Conservation (phyloP, 2,888 invertebrate genomes). For the Ormyrus labotus region DNA sequence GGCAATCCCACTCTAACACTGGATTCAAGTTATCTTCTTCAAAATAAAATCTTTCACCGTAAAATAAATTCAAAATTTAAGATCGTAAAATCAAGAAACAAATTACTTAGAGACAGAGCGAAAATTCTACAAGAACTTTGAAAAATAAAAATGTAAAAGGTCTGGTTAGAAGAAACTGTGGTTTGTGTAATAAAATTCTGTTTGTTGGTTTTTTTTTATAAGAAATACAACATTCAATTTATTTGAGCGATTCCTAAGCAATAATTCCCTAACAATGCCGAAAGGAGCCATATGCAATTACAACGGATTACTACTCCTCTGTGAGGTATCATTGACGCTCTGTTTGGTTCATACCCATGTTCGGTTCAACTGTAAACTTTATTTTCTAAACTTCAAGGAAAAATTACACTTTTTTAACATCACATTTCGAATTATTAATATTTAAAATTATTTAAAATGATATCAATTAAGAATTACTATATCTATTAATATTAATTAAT, state of each 20-base stretch:
- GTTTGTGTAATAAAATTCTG: constrained; percentile 50
- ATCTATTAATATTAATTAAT: constrained; percentile 71
- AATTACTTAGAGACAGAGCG: not conserved
- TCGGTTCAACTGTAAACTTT: constrained; percentile 72
- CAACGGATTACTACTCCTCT: constrained; percentile 57
- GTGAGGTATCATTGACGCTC: constrained; percentile 51
- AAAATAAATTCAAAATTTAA: too few species aligned
- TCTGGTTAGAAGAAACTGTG: constrained; percentile 45
- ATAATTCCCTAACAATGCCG: constrained; percentile 73
- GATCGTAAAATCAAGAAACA: too few species aligned
- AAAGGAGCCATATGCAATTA: constrained; percentile 65
- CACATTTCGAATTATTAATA: constrained; percentile 74
- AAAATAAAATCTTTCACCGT: too few species aligned
- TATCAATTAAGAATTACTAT: constrained; percentile 71
- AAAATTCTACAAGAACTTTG: not conserved
- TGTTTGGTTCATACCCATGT: constrained; percentile 56
- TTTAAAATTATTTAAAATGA: constrained; percentile 66
- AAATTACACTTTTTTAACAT: constrained; percentile 72
- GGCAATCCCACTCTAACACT: constrained; percentile 39
- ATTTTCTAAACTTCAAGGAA: constrained; percentile 69
- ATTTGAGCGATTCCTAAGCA: constrained; percentile 73
- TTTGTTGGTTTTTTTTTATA: constrained; percentile 61
- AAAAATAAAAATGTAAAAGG: constrained; percentile 16
- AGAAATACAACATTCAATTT: constrained; percentile 75
- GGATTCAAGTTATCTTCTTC: not conserved